phyloP scores from a whole-genome alignment of 2,797 vertebrate genomes.

The Poecilia picta region DNA sequence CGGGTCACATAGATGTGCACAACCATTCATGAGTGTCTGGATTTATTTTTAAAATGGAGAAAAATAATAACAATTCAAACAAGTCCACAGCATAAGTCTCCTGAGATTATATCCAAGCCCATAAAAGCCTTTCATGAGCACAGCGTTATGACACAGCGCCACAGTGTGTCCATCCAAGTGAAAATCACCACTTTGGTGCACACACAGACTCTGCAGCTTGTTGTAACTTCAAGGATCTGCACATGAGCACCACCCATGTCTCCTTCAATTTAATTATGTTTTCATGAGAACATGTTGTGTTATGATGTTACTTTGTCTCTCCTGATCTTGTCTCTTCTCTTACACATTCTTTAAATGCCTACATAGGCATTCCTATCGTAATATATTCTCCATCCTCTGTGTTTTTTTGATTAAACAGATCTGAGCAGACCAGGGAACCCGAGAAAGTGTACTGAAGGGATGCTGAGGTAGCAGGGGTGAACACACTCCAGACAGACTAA shows the following conservation, averaged over 20 bases:
- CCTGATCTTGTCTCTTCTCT: slow-evolving; percentile 30
- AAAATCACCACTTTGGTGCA: slow-evolving; percentile 22
- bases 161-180: slow-evolving; percentile 43
- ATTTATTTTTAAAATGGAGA: slow-evolving; percentile 59
- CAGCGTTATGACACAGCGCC: slow-evolving; percentile 46
- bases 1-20: slow-evolving; percentile 39
- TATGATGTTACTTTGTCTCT: slow-evolving; percentile 18
- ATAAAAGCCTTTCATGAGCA: slow-evolving; percentile 41
- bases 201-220: slow-evolving; percentile 4
- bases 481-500: slow-evolving; percentile 7
- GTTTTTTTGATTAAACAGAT: slow-evolving; percentile 37
- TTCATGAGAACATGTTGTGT: background rate
- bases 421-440: slow-evolving; percentile 21
- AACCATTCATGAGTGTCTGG: slow-evolving; percentile 32
- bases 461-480: background rate
- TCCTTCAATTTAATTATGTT: background rate
- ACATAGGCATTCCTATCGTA: slow-evolving; percentile 18
- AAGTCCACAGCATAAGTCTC: slow-evolving; percentile 45
- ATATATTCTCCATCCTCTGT: slow-evolving; percentile 12
- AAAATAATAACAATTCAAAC: slow-evolving; percentile 42
- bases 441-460: slow-evolving; percentile 24
- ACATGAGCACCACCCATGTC: background rate
- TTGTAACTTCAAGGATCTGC: slow-evolving; percentile 14
- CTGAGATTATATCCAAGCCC: slow-evolving; percentile 45
- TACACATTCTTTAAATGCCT: slow-evolving; percentile 62